Conservation (phyloP, 1,140 invertebrate species). For the Procambarus clarkii region DNA sequence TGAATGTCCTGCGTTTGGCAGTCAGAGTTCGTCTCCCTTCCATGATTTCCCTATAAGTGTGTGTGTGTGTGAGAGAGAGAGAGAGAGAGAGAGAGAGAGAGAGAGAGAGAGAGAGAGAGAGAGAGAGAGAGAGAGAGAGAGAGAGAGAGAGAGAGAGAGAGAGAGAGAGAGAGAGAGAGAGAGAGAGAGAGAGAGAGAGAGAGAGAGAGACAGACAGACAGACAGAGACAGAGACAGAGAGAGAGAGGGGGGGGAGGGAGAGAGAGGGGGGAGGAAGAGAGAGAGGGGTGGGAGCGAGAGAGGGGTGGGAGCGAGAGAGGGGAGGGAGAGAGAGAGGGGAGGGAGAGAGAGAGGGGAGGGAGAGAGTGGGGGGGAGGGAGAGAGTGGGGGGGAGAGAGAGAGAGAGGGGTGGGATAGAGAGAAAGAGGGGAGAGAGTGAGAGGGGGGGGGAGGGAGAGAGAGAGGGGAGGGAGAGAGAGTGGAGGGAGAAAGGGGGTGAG, state of each 20-base stretch:
- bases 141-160: constrained; percentile 9
- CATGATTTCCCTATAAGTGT: too few relatives aligned
- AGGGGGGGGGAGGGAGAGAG: neutral
- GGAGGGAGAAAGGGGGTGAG: neutral
- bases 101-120: neutral
- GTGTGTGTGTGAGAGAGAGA: neutral
- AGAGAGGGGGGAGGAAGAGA: neutral
- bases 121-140: constrained; percentile 9
- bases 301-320: too few relatives aligned
- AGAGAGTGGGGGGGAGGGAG: too few relatives aligned
- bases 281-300: too few relatives aligned
- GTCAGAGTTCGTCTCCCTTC: too few relatives aligned
- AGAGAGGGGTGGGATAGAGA: too few relatives aligned
- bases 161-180: constrained; percentile 9
- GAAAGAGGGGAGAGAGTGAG: too few relatives aligned
- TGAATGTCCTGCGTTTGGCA: too few relatives aligned
- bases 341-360: neutral
- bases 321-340: neutral
- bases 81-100: neutral
- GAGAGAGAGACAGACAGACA: neutral
- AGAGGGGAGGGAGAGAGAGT: too few relatives aligned
- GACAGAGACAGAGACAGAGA: neutral
- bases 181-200: constrained; percentile 9
- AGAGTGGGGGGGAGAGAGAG: too few relatives aligned
- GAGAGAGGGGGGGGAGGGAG: neutral